Evolutionary conservation across 2,797 vertebrate species (phyloP).

Genomic region (Anas capensis): DNA sequence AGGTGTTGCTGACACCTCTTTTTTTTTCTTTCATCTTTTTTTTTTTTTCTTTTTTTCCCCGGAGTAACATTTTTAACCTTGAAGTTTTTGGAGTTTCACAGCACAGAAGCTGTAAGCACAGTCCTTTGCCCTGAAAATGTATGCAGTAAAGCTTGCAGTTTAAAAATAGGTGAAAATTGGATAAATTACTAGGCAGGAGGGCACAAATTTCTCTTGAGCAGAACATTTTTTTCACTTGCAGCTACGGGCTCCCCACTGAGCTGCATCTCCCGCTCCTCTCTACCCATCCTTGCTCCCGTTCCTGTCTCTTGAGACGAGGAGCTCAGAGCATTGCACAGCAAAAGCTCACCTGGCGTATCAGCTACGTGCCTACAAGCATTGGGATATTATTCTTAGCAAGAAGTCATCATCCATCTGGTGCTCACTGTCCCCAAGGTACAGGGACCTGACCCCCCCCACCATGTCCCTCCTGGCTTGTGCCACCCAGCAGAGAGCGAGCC

Average conservation of each 20-base stretch:
- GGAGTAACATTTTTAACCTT: constrained; percentile 26
- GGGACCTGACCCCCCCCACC: accelerated
- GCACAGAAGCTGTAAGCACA: constrained; percentile 3
- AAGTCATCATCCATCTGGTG: background rate
- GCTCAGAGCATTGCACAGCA: background rate
- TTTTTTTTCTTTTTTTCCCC: background rate
- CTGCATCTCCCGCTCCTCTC: background rate
- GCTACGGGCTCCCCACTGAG: background rate
- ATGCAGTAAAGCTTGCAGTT: background rate
- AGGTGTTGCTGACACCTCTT: background rate
- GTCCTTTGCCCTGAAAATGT: background rate
- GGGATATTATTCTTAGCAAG: background rate
- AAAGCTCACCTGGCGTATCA: accelerated
- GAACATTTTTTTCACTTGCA: background rate
- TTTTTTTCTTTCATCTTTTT: too few species aligned
- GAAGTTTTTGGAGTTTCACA: constrained; percentile 23
- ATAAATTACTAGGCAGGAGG: background rate
- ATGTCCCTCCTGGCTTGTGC: background rate
- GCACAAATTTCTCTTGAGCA: background rate
- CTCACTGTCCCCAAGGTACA: accelerated
- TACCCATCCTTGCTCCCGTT: background rate
- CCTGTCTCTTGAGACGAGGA: background rate
- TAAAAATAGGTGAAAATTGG: constrained; percentile 23
- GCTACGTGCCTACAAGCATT: background rate
- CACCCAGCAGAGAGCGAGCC: background rate